Conservation (phyloP, 2,113 vertebrate species). For the Sturnira hondurensis region DNA sequence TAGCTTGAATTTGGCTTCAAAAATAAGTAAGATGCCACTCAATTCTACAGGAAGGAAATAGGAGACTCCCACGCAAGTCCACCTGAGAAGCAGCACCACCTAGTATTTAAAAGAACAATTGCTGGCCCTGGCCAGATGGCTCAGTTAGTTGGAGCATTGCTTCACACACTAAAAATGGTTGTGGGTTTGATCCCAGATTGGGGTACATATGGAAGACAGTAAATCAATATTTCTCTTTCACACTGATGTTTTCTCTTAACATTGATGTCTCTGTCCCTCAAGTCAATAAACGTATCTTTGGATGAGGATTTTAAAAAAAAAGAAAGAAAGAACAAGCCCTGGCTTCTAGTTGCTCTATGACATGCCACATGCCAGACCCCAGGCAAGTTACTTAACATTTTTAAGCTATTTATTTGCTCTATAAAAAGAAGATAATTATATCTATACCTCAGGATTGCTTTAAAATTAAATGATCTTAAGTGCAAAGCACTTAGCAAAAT, state of each 20-base stretch:
- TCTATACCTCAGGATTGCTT: background rate
- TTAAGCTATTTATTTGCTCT: background rate
- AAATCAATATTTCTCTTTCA: no score
- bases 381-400: background rate
- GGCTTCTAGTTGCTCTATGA: background rate
- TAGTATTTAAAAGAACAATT: background rate
- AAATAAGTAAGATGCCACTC: background rate
- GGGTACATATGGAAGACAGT: no score
- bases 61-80: background rate
- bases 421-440: background rate
- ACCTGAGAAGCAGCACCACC: background rate
- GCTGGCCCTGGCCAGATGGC: no score
- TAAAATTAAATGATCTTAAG: background rate
- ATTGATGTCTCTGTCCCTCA: no score
- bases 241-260: no score
- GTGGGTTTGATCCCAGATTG: no score
- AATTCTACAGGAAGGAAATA: background rate
- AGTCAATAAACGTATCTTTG: no score
- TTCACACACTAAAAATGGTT: no score
- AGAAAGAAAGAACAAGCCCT: background rate
- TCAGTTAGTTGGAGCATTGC: no score
- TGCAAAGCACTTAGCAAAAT: background rate
- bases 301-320: no score
- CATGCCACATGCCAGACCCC: background rate
- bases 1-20: background rate